phyloP scores from a whole-genome alignment of 2,113 vertebrate genomes.

The Rhinopithecus roxellana region DNA sequence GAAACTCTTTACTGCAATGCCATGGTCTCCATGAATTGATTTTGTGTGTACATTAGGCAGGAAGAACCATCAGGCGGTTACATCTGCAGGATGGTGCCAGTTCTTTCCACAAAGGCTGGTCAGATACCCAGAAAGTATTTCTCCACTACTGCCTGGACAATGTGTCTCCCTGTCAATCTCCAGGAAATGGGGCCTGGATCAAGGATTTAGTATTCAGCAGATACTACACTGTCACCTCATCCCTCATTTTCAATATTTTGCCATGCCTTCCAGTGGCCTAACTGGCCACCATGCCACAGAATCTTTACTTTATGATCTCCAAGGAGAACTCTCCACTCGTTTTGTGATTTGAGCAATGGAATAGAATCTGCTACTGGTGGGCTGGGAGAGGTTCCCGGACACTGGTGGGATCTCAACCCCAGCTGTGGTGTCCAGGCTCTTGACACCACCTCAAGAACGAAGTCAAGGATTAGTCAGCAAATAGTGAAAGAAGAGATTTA shows the following conservation, averaged over 20 bases:
- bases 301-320: not conserved
- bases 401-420: too few species aligned
- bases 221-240: not conserved
- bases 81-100: too few species aligned
- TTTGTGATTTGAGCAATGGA: not conserved
- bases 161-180: not conserved
- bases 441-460: too few species aligned
- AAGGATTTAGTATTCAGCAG: too few species aligned
- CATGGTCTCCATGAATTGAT: too few species aligned
- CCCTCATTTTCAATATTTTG: not conserved
- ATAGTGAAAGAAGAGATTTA: too few species aligned
- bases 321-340: not conserved
- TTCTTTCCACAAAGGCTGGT: not conserved
- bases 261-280: not conserved
- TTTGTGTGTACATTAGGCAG: too few species aligned
- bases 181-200: not conserved
- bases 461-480: too few species aligned
- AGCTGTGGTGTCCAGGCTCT: too few species aligned
- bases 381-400: accelerated
- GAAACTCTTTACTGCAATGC: too few species aligned
- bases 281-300: not conserved
- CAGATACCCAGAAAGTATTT: not conserved
- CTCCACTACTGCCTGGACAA: not conserved
- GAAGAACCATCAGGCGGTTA: too few species aligned
- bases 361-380: not conserved